phyloP scores from a whole-genome alignment of 2,888 invertebrate genomes.

The Panopea generosa region DNA sequence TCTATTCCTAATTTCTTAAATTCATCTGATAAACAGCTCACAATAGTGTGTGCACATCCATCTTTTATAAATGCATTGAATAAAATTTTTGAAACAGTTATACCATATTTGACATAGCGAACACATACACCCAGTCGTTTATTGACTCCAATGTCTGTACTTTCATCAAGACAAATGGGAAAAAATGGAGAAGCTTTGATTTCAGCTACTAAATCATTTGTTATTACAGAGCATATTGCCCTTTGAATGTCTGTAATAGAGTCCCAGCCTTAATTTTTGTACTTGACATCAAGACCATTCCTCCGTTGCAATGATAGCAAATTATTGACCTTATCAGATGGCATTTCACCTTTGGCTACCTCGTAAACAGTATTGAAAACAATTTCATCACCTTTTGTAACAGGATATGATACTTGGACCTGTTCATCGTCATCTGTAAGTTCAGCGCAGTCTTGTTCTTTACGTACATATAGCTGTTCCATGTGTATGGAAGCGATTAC shows the following conservation, averaged over 20 bases:
- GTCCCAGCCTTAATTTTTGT: slow-evolving; percentile 53
- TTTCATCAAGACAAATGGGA: slow-evolving; percentile 47
- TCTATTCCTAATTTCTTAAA: not conserved
- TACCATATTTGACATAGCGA: slow-evolving; percentile 29
- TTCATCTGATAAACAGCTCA: not conserved
- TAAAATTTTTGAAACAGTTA: slow-evolving; percentile 23
- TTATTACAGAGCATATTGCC: slow-evolving; percentile 6
- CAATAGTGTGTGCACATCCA: slow-evolving; percentile 22
- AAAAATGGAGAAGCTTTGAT: slow-evolving; percentile 7
- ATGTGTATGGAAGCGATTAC: no score
- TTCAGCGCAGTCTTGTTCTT: no score
- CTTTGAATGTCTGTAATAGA: slow-evolving; percentile 36
- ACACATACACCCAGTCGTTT: slow-evolving; percentile 43
- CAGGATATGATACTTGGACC: not conserved
- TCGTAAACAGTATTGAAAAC: slow-evolving; percentile 3
- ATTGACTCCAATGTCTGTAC: slow-evolving; percentile 29
- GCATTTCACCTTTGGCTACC: slow-evolving; percentile 1
- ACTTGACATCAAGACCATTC: slow-evolving; percentile 39
- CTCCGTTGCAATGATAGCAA: slow-evolving; percentile 19
- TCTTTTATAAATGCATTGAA: slow-evolving; percentile 22
- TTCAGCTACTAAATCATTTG: slow-evolving; percentile 18
- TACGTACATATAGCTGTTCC: no score
- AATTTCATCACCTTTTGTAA: not conserved
- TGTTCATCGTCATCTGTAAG: no score
- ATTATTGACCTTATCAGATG: not conserved